Base-by-base conservation (phyloP, 2,113 vertebrate species). In the Phalacrocorax brasilianus region DNA sequence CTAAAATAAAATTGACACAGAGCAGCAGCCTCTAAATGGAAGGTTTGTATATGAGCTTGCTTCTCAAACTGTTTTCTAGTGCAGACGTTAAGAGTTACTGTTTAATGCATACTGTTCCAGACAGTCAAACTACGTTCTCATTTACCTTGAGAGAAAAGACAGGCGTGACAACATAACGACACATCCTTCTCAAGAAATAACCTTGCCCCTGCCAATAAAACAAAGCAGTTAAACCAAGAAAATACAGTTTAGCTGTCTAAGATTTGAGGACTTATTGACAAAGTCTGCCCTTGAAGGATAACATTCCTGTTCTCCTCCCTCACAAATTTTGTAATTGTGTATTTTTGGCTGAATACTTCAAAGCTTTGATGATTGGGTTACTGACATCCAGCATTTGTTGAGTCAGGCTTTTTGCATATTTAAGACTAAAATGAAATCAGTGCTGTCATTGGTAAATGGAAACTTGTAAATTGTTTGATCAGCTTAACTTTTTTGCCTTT, bases 21-120 rank as follows among this genome's bases (percentile, higher is more conserved):
- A 93, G 74, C 78, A 89, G 32, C 44, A 94, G 74, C 55, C 67
- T 96, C 91, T 94, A 67, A 97, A 88, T 75, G 81, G 95, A 97
- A 96, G 96, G 95, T 97, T 97, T 97, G 96, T 96, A 97, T 97
- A 33, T 27, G 62, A 93, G 32, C 62, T 89, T 88, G 73, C 74
- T 97, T 85, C 91, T 78, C 74, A 79, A 19, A 76, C 70, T 78
- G 55, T 88, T 89, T 58, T 55, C 77, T 63, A 85, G 77, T 80
- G 62, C 85, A 79, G 65, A 72, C 63, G 44, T 61, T 84, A 71
- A 63, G 62, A 82, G 33, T 84, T 84, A 77, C 40, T 11, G 11
- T 59, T 91, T 35, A 61, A 65, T 47, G 61, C 72, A 44, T 79
- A 67, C 72, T 65, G 40, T 75, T 96, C 49, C 77, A 84, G 68